These are phyloP conservation scores for Amphipoea lucens DNA, from an alignment of 2,888 invertebrate species.

Conservation along the genomic window DNA sequence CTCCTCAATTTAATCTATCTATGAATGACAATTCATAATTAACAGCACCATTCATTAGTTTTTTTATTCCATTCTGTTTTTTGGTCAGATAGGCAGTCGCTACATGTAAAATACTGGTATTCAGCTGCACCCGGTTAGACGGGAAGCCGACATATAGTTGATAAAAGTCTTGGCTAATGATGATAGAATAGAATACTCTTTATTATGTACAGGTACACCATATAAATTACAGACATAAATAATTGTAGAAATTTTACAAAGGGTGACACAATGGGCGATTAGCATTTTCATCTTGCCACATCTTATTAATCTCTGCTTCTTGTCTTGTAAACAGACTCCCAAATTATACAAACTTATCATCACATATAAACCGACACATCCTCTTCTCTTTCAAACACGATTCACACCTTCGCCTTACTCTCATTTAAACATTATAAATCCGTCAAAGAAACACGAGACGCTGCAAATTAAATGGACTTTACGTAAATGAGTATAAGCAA, in stretches of 20 bases:
- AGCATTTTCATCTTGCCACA: not conserved
- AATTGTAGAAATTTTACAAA: no score
- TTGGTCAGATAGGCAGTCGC: no score
- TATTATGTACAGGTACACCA: no score
- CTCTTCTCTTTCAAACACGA: not conserved
- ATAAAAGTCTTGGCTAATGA: no score
- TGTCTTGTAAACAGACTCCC: not conserved
- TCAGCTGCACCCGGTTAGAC: no score
- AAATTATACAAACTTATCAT: not conserved
- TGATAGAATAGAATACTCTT: no score
- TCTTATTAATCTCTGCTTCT: not conserved
- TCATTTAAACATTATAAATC: not conserved
- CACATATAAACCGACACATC: no score
- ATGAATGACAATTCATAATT: not conserved
- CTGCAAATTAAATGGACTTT: not conserved
- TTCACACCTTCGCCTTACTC: not conserved
- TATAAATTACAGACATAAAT: no score
- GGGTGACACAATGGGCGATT: no score
- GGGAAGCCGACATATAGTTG: no score
- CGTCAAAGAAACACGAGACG: not conserved
- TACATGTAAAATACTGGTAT: no score
- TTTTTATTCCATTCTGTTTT: no score
- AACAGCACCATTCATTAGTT: not conserved
- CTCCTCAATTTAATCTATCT: not conserved
- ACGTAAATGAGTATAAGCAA: not conserved